Evolutionary conservation across 2,113 vertebrate genomes (phyloP), one percentile per base, ranked within the genome.

Genomic region (Cavia aperea): DNA sequence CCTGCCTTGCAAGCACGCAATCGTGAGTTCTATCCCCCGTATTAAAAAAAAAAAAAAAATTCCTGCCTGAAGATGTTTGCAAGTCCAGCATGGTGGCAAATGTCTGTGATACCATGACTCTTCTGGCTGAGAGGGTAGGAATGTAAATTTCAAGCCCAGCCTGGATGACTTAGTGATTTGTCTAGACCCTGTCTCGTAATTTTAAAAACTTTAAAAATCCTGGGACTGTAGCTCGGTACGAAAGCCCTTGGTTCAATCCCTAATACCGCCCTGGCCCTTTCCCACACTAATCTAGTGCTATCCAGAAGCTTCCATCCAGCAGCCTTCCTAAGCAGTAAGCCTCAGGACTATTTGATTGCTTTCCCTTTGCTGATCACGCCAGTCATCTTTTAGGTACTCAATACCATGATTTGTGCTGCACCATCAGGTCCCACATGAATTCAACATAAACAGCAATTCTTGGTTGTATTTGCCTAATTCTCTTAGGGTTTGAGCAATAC

Each of bases 361-460:
- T 60, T 9, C 4, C 29, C 9, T 63, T 79, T 65, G 21, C 72
- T 88, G 56, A 78, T 56, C 9, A 31, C 2, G 5, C 78, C 14
- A 39, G 19, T 63, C 31, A 65, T 62, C 49, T 85, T 93, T 90
- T 70, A 84, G 85, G 43, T 56, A 77, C 10, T 75, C 24, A 86
- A 51, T 39, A 36, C 29, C 23, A 58, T 58, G 16, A 66, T 39
- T 23, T 73, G n/a, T 68, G 66, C 21, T 90, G 36, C 36, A 26
- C 36, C 88, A 51, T 60, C 81, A 96, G 89, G 29, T 75, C n/a
- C 18, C 60, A 75, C 33, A 16, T 1, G 33, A 73, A 78, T 63
- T 65, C 36, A 33, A 26, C 31, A 56, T 75, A 54, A 95, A 94
- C 54, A 92, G 33, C 36, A 93, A 36, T 92, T 92, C 51, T 60